phyloP scores from a whole-genome alignment of 2,797 vertebrate species.

The Sarcoramphus papa region DNA sequence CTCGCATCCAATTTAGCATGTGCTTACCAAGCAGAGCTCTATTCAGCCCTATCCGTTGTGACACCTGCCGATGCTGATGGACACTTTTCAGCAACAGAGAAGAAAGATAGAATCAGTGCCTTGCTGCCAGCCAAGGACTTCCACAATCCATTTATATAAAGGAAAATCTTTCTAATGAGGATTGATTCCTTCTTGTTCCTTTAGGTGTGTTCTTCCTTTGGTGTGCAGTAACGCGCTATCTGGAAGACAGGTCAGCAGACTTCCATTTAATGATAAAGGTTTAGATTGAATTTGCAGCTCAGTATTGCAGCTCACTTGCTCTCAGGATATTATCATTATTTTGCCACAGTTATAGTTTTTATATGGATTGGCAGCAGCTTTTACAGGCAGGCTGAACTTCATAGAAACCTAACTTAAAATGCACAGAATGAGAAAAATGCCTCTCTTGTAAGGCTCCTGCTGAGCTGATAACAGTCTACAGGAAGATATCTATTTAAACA shows the following conservation, averaged over 20 bases:
- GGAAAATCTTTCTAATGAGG: not conserved
- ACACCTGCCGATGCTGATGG: not conserved
- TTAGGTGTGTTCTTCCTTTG: not conserved
- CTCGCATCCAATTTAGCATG: not conserved
- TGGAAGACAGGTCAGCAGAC: not conserved
- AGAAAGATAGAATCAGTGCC: not conserved
- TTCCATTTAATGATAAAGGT: not conserved
- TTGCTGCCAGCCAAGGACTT: not conserved
- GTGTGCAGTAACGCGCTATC: not conserved
- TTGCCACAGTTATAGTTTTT: conserved; percentile 33
- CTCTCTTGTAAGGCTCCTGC: conserved; percentile 42
- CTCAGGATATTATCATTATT: not conserved
- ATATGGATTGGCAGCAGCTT: conserved; percentile 44
- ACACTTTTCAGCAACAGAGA: not conserved
- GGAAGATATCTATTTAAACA: conserved; percentile 69
- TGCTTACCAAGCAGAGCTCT: not conserved
- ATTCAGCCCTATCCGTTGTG: not conserved
- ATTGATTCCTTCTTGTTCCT: not conserved
- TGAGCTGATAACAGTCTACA: conserved; percentile 62
- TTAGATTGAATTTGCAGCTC: conserved; percentile 23
- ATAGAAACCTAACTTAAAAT: conserved; percentile 46
- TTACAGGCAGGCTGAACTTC: conserved; percentile 50
- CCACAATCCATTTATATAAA: not conserved
- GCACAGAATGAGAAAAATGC: conserved; percentile 45
- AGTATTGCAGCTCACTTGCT: not conserved